Evolutionary conservation across 2,797 vertebrate genomes (phyloP), one percentile per base, ranked within the genome.

Genomic region (Sylvia borin): DNA sequence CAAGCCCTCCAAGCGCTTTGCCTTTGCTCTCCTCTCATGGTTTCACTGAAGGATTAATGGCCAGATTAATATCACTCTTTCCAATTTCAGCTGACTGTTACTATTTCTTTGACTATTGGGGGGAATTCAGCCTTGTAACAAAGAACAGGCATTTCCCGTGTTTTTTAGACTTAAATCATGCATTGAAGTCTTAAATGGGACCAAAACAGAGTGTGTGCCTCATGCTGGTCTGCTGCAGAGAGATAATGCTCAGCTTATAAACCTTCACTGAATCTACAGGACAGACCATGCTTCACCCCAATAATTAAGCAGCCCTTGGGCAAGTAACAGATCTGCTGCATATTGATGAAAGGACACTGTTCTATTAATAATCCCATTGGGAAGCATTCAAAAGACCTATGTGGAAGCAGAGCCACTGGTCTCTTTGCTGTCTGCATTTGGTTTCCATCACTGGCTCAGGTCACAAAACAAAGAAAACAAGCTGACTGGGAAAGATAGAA

Each of bases 371-470:
- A 68, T 91, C 74, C 75, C 78, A 54, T 7, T n/a, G 83, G 68
- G 73, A 80, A 91, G 75, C 54, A 72, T 68, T 83, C 73, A 87
- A 67, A 95, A 67, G 54, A 76, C n/a, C 67, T 36, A 21, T 32
- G 51, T 18, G 5, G 90, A 92, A 95, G 73, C 78, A 86, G 54
- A 90, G 47, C 48, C 42, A 43, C 55, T 70, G 75, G 58, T 50
- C 72, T 93, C 75, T 95, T 67, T 71, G 85, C 66, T 87, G 16
- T 78, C 89, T 93, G 77, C 54, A 88, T 68, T 79, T 87, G 53
- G 26, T 87, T 95, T 94, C 55, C 58, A 53, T 16, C 58, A 38
- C 70, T 66, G 36, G n/a, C 42, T 90, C n/a, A 66, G 74, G 91
- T 90, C 75, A 88, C n/a, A n/a, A 88, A 79, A 86, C 73, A 85